Evolutionary conservation across 1,140 invertebrate species (phyloP).

Genomic region (Uloborus diversus): DNA sequence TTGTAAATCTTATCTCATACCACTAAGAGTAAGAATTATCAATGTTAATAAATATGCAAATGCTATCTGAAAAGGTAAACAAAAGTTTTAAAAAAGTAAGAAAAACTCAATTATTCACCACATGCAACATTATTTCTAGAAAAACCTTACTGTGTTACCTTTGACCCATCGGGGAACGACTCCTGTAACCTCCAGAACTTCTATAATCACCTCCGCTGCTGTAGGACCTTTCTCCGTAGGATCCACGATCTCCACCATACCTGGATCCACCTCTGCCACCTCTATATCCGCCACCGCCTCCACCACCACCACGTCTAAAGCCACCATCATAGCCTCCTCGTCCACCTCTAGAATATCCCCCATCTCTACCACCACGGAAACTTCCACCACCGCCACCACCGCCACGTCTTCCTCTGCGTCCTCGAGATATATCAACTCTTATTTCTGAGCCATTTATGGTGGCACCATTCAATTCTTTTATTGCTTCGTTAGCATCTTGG

Average conservation of each 20-base stretch:
- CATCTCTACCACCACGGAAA: constrained; percentile 50
- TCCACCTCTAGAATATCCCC: neutral
- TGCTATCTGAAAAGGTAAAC: neutral
- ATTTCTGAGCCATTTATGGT: constrained; percentile 59
- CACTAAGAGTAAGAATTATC: neutral
- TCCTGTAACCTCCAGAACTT: constrained; percentile 40
- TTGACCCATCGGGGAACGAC: constrained; percentile 48
- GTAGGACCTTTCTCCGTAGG: constrained; percentile 12
- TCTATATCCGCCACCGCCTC: constrained; percentile 6
- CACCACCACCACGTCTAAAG: constrained; percentile 50
- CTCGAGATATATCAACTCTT: constrained; percentile 60
- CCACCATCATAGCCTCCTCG: constrained; percentile 33
- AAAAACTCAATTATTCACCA: neutral
- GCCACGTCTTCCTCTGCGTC: constrained; percentile 47
- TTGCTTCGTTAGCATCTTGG: constrained; percentile 71
- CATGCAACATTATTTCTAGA: neutral
- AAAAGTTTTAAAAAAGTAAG: constrained; percentile 8
- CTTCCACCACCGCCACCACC: constrained; percentile 43
- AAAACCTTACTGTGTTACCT: constrained; percentile 10
- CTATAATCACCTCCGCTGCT: constrained; percentile 36
- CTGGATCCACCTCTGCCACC: neutral
- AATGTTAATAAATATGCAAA: neutral
- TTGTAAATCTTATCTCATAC: neutral
- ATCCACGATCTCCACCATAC: constrained; percentile 23
- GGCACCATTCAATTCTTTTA: constrained; percentile 68